A percentile compares a stretch with the other conserved stretches of the same genome.
phyloP scores from a whole-genome alignment of 1,140 invertebrate genomes.

The Stratiolaelaps scimitus region DNA sequence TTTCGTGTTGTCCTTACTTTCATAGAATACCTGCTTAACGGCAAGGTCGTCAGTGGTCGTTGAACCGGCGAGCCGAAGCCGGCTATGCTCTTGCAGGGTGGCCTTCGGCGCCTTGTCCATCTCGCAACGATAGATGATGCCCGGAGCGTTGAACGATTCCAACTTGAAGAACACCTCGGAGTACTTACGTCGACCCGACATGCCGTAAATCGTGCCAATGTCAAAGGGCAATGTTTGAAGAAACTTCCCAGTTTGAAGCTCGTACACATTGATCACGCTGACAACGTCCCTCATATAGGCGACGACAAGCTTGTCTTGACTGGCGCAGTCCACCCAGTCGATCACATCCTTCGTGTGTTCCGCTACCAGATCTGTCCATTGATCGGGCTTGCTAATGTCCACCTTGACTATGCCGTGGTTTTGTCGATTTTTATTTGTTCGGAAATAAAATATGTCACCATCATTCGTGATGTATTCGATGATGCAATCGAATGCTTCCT shows the following conservation, averaged over 20 bases:
- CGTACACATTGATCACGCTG: slow-evolving; percentile 70
- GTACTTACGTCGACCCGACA: slow-evolving; percentile 69
- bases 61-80: not conserved
- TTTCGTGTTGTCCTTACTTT: slow-evolving; percentile 84
- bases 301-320: slow-evolving; percentile 71
- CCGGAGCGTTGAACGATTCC: slow-evolving; percentile 81
- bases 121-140: slow-evolving; percentile 73
- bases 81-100: not conserved
- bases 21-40: slow-evolving; percentile 82
- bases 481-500: slow-evolving; percentile 82
- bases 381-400: slow-evolving; percentile 58
- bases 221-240: slow-evolving; percentile 61
- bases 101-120: slow-evolving; percentile 17
- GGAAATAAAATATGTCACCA: slow-evolving; percentile 65
- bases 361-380: slow-evolving; percentile 65
- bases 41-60: slow-evolving; percentile 53
- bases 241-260: slow-evolving; percentile 56
- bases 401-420: slow-evolving; percentile 78
- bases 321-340: slow-evolving; percentile 69
- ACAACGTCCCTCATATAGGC: slow-evolving; percentile 83
- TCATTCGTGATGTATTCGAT: slow-evolving; percentile 90
- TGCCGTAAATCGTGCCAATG: slow-evolving; percentile 69
- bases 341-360: slow-evolving; percentile 77
- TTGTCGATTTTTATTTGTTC: slow-evolving; percentile 83
- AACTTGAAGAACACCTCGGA: slow-evolving; percentile 87